Evolutionary conservation across 2,113 vertebrate species (phyloP), one percentile per base, ranked within the genome.

Genomic region (Chaetodon trifascialis): DNA sequence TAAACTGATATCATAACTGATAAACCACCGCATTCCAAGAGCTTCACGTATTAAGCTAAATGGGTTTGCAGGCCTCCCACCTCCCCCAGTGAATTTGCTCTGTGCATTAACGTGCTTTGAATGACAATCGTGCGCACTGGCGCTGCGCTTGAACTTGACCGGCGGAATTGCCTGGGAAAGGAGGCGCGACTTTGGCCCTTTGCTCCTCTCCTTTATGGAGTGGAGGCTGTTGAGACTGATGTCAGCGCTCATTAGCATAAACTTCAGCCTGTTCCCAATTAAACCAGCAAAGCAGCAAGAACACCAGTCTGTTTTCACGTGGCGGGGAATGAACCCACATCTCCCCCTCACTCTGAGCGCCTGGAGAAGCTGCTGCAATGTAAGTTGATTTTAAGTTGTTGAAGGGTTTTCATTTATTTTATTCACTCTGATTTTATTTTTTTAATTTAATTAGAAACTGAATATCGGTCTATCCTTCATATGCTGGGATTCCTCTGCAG

Each of bases 101-200:
- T 36, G 60, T 62, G 73, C 80, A 51, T 86, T 80, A 47, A 67
- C 83, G 72, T 83, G 82, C 83, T 93, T 79, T 94, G 88, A 92
- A 94, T 93, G 88, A 91, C 76, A 94, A 93, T 89, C 56, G 75
- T 67, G 73, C 67, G 59, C 87, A 65, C 74, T 55, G 81, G 82
- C 79, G 65, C 82, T 88, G 94, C 75, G 92, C 93, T 95, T 96
- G 95, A 95, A 96, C 95, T 96, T 96, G 95, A 95, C 94, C 92
- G 92, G 89, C 73, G 74, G 91, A 92, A 82, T 69, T 92, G 92
- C 91, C 90, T 93, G 91, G 91, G 93, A 94, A 94, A 92, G 87
- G 93, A 94, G 91, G 91, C 82, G 84, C 89, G 90, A 91, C 89
- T 91, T 90, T 94, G 89, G 71, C 95, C 95, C 88, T 90, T 90